Percentiles rank a stretch among this genome's conserved stretches.
Evolutionary conservation across 2,113 vertebrate species (phyloP).

Genomic region (Limanda limanda): DNA sequence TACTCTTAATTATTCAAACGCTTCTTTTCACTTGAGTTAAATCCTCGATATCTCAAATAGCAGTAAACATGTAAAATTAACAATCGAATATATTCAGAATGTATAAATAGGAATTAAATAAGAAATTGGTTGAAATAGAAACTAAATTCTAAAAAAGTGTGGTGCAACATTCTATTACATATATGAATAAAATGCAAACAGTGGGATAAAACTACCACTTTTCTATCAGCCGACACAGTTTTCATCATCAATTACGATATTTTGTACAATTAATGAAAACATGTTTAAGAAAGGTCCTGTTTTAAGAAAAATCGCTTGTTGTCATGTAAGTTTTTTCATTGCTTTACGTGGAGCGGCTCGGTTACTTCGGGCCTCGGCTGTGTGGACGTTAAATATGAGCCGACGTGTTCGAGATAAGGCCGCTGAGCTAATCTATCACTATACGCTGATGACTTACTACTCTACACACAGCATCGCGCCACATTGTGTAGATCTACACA

Average conservation of each 20-base stretch:
- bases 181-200: background rate
- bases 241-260: no score
- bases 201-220: background rate
- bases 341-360: no score
- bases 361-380: background rate
- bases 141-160: background rate
- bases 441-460: constrained; percentile 12
- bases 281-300: background rate
- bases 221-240: background rate
- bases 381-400: background rate
- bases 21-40: background rate
- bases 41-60: background rate
- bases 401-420: background rate
- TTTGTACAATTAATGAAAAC: constrained; percentile 21
- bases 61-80: background rate
- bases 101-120: constrained; percentile 1
- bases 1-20: background rate
- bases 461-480: constrained; percentile 10
- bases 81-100: background rate
- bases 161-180: background rate
- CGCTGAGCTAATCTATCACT: background rate
- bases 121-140: background rate
- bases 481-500: background rate
- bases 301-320: no score
- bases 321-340: no score